These are phyloP conservation scores for Drosophila aff. DNA, from an alignment of 1,140 invertebrate species.

Conservation along the genomic window DNA sequence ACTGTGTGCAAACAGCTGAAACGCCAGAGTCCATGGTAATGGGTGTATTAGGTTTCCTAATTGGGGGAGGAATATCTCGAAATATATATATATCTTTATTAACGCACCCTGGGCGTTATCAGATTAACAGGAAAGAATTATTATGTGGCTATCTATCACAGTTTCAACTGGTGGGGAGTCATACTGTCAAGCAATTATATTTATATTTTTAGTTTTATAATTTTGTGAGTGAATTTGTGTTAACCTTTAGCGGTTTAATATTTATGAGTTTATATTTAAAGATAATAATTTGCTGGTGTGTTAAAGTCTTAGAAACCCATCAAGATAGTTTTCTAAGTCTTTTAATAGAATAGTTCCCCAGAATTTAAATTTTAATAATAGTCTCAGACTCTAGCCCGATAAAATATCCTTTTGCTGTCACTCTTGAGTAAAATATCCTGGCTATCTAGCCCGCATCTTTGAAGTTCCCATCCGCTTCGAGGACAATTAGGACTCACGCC, in stretches of 20 bases:
- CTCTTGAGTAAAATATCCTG: neutral
- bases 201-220: neutral
- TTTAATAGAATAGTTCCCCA: neutral
- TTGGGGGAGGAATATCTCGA: neutral
- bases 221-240: too few relatives aligned
- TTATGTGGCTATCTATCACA: conserved; percentile 1
- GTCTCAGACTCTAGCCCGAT: neutral
- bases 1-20: conserved; percentile 30
- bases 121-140: neutral
- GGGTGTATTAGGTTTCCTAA: conserved; percentile 33
- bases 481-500: conserved; percentile 63
- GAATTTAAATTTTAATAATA: neutral
- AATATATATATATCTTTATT: conserved; percentile 4
- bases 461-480: conserved; percentile 10
- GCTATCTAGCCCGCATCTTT: conserved; percentile 13
- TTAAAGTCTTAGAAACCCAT: too few relatives aligned
- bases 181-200: neutral
- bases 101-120: neutral
- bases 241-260: neutral
- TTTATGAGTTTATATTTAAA: neutral
- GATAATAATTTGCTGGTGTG: too few relatives aligned
- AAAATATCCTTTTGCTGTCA: neutral
- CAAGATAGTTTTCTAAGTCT: too few relatives aligned
- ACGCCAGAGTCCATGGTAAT: conserved; percentile 7
- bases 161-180: neutral